These are phyloP conservation scores for Harmothoe impar DNA, from an alignment of 2,888 invertebrate genomes.

Conservation along the genomic window DNA sequence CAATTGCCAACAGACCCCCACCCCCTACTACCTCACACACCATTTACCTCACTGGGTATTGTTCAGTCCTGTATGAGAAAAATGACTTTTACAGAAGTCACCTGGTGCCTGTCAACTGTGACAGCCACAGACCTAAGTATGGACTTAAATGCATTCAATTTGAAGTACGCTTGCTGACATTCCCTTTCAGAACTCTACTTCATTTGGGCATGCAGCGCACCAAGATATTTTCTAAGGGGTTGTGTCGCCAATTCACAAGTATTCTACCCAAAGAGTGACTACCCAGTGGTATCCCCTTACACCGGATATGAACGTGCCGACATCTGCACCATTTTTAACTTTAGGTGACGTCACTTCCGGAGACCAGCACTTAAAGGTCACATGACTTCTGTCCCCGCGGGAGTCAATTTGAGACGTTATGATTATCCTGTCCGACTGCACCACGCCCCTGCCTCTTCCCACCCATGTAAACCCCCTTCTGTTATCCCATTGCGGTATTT, in stretches of 20 bases:
- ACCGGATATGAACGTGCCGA: not conserved
- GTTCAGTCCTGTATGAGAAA: too few relatives aligned
- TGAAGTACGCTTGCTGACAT: too few relatives aligned
- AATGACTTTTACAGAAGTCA: not conserved
- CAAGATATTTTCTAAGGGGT: too few relatives aligned
- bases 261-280: not conserved
- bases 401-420: not conserved
- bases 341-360: not conserved
- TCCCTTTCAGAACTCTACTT: too few relatives aligned
- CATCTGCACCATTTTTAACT: slow-evolving; percentile 25
- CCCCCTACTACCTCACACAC: too few relatives aligned
- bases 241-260: not conserved
- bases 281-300: not conserved
- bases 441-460: not conserved
- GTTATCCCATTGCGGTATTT: not conserved
- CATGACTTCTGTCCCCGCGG: not conserved
- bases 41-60: too few relatives aligned
- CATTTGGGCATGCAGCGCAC: too few relatives aligned
- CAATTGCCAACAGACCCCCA: not conserved
- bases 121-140: too few relatives aligned
- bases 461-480: not conserved
- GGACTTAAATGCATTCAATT: too few relatives aligned
- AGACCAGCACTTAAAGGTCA: not conserved
- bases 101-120: not conserved
- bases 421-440: not conserved